These are phyloP conservation scores for Drosophila stalkeri DNA, from an alignment of 2,888 invertebrate genomes.

Conservation along the genomic window DNA sequence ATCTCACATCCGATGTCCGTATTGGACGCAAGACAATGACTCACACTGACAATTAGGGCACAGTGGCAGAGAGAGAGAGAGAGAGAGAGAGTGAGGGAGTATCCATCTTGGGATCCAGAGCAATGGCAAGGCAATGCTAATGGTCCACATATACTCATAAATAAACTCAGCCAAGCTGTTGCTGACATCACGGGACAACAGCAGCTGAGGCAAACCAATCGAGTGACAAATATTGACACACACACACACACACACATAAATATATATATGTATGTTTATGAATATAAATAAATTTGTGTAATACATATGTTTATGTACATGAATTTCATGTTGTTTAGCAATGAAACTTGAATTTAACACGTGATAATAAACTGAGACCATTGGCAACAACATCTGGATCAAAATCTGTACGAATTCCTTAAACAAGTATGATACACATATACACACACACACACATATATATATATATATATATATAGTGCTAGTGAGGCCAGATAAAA, in stretches of 20 bases:
- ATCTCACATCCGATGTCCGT: constrained; percentile 5
- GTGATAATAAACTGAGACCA: constrained; percentile 37
- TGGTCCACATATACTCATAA: constrained; percentile 34
- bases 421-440: constrained; percentile 2
- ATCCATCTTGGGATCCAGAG: constrained; percentile 14
- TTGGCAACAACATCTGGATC: constrained; percentile 34
- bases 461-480: not conserved
- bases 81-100: not conserved
- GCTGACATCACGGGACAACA: constrained; percentile 51
- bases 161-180: constrained; percentile 44
- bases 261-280: not conserved
- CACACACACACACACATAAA: not conserved
- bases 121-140: constrained; percentile 11
- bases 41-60: constrained; percentile 39
- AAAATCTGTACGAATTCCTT: constrained; percentile 36
- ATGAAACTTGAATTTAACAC: constrained; percentile 43
- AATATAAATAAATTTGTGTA: constrained; percentile 11
- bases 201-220: constrained; percentile 46
- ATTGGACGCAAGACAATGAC: constrained; percentile 26
- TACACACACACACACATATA: not conserved
- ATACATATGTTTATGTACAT: constrained; percentile 7
- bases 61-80: not conserved
- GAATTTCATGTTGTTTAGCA: constrained; percentile 17
- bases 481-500: constrained; percentile 18
- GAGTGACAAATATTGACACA: constrained; percentile 39